Evolutionary conservation across 2,113 vertebrate species (phyloP).

Genomic region (Hylia prasina): DNA sequence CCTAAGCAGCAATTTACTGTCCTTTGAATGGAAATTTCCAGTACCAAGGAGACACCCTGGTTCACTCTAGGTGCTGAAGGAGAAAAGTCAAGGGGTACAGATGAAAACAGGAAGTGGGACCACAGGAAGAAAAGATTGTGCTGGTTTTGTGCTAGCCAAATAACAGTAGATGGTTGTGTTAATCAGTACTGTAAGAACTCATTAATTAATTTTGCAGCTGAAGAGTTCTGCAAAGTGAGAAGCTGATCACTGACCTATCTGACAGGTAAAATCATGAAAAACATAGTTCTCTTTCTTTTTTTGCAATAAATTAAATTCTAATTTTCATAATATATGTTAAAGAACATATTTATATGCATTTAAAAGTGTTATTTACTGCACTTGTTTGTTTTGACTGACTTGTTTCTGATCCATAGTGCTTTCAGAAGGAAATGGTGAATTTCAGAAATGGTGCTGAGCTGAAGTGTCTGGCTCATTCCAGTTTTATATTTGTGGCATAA

Average conservation of each 20-base stretch:
- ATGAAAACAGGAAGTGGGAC: neutral
- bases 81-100: neutral
- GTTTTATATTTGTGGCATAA: neutral
- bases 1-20: neutral
- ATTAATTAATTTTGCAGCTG: neutral
- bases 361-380: neutral
- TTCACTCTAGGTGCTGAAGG: neutral
- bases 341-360: neutral
- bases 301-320: neutral
- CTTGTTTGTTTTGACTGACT: neutral
- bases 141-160: neutral
- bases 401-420: neutral
- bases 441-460: neutral
- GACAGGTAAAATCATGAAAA: neutral
- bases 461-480: neutral
- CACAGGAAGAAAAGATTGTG: neutral
- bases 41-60: neutral
- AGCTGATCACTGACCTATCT: neutral
- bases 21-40: neutral
- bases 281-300: neutral
- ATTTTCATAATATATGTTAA: neutral
- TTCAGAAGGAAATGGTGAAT: neutral
- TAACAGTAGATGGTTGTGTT: neutral
- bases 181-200: neutral
- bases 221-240: neutral